A percentile compares a stretch with the other conserved stretches of the same genome.
Conservation (phyloP, 1,140 invertebrate genomes). For the Augochlora pura region DNA sequence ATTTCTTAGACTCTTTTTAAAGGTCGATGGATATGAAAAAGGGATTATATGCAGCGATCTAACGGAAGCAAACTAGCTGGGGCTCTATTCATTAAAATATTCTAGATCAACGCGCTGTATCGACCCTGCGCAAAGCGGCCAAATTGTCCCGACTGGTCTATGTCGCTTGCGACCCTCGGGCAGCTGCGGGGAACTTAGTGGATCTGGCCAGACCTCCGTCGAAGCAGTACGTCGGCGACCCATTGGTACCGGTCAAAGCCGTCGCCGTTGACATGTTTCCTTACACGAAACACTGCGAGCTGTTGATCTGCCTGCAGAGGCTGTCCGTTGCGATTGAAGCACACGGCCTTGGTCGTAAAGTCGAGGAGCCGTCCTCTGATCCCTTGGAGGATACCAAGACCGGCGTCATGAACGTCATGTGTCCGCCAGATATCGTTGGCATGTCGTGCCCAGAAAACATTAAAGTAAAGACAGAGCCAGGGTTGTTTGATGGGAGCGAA, state of each 20-base stretch:
- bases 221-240: slow-evolving; percentile 90
- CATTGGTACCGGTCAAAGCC: slow-evolving; percentile 90
- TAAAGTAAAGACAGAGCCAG: not conserved
- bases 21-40: too few species aligned
- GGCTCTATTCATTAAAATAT: not conserved
- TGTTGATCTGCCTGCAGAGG: slow-evolving; percentile 91
- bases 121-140: slow-evolving; percentile 87
- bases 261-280: slow-evolving; percentile 97
- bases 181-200: slow-evolving; percentile 93
- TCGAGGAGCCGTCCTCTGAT: too few species aligned
- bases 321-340: slow-evolving; percentile 68
- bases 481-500: not conserved
- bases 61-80: too few species aligned
- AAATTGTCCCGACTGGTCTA: slow-evolving; percentile 92
- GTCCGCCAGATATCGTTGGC: not conserved
- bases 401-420: not conserved
- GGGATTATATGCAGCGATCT: too few species aligned
- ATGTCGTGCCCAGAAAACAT: not conserved
- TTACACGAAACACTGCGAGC: slow-evolving; percentile 93
- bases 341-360: not conserved
- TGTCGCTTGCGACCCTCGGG: slow-evolving; percentile 93
- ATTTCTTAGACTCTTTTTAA: not conserved
- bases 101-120: slow-evolving; percentile 89
- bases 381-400: slow-evolving; percentile 32
- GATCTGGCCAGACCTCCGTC: slow-evolving; percentile 90